Evolutionary conservation across 2,797 vertebrate species (phyloP), one percentile per base, ranked within the genome.

Genomic region (Lates japonicus): DNA sequence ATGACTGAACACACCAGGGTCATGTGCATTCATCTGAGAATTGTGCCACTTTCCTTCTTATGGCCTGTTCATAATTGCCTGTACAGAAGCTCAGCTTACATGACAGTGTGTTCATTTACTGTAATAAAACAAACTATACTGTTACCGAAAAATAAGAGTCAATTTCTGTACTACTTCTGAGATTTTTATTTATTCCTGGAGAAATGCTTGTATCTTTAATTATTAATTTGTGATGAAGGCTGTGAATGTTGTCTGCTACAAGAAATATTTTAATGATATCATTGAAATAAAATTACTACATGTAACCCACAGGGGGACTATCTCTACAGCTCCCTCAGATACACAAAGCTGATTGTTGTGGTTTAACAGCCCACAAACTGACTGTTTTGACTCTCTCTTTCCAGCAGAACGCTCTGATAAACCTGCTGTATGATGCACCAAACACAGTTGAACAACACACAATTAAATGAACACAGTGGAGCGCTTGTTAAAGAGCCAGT

Each of bases 11-110:
- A 54, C 33, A 52, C 9, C 25, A 67, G 58, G 55, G 22, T 82
- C 76, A 69, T 72, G 72, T 79, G 74, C 70, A 41, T 49, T 73
- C 59, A 57, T 37, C 37, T 4, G 42, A 59, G 39, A 14, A 37
- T 44, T 65, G 68, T 64, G 57, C 70, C 20, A 1, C 8, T 68
- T 39, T 57, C 58, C 22, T 42, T 22, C 1, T 1, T 10, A 8
- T 7, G n/a, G 5, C 13, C 41, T 19, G 2, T 55, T 70, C 8
- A 51, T 1, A 39, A 41, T 20, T 48, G 13, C 48, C 20, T 33
- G 14, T 14, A 14, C 0, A 10, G 29, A 37, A 41, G 5, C 25
- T 46, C 29, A 7, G 37, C 1, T 62, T 25, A 33, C 37, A 35
- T 35, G 3, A 31, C 31, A 17, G 7, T 2, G 20, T 0, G 4